A percentile compares a stretch with the other conserved stretches of the same genome.
Conservation (phyloP, 2,888 invertebrate species). For the Automeris io region DNA sequence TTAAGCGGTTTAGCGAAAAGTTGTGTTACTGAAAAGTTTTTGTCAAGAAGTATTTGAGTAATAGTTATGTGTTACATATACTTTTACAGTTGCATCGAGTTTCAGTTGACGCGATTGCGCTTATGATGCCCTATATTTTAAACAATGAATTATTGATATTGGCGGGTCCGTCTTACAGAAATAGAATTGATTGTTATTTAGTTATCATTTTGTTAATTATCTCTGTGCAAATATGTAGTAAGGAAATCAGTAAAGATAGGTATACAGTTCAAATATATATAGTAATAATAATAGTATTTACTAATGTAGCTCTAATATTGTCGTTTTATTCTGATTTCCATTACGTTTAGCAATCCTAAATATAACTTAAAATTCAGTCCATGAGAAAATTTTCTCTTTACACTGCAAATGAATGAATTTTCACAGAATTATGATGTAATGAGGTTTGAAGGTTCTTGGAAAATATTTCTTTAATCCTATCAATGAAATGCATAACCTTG, state of each 20-base stretch:
- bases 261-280: not conserved
- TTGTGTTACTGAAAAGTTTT: conserved; percentile 65
- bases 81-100: conserved; percentile 8
- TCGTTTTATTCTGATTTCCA: not conserved
- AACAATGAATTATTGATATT: not conserved
- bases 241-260: too few species aligned
- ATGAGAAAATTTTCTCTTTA: conserved; percentile 1
- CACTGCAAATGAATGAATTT: conserved; percentile 21
- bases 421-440: conserved; percentile 19
- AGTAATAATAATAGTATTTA: not conserved
- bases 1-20: conserved; percentile 47
- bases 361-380: not conserved
- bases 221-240: too few species aligned
- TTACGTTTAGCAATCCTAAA: not conserved
- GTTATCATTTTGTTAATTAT: too few species aligned
- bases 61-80: conserved; percentile 4
- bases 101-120: conserved; percentile 14
- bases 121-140: conserved; percentile 11
- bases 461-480: conserved; percentile 30
- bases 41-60: conserved; percentile 40
- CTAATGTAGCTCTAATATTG: not conserved
- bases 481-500: conserved; percentile 1
- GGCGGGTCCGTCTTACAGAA: not conserved
- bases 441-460: conserved; percentile 20
- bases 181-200: not conserved